phyloP scores from a whole-genome alignment of 2,113 vertebrate genomes.

The Lonchura striata region DNA sequence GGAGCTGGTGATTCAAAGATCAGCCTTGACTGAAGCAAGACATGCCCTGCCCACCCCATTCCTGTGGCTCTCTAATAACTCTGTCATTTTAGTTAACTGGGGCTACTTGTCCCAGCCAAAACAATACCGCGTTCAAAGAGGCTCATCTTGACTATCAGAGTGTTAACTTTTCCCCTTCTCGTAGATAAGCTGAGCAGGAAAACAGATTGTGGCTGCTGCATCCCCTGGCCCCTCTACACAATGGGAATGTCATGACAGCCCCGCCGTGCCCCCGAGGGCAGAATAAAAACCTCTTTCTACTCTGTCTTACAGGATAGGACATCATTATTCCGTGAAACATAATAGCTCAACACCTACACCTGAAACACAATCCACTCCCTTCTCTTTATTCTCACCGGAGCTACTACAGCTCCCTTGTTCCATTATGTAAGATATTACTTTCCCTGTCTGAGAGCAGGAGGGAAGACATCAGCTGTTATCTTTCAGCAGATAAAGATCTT shows the following conservation, averaged over 20 bases:
- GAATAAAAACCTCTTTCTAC: slow-evolving; percentile 61
- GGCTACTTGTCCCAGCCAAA: slow-evolving; percentile 28
- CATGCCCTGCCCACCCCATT: neutral
- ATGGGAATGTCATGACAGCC: slow-evolving; percentile 39
- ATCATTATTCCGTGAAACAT: slow-evolving; percentile 54
- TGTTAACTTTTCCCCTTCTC: slow-evolving; percentile 4
- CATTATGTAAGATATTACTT: slow-evolving; percentile 55
- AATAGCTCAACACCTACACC: slow-evolving; percentile 61
- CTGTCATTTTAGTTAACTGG: slow-evolving; percentile 14
- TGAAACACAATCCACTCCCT: slow-evolving; percentile 64
- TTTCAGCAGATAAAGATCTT: slow-evolving; percentile 55
- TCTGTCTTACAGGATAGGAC: slow-evolving; percentile 30
- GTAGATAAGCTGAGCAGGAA: neutral
- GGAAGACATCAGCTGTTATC: slow-evolving; percentile 60
- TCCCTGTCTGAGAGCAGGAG: slow-evolving; percentile 53
- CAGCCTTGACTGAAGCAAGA: neutral
- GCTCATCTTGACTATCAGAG: neutral
- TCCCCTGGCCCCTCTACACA: neutral
- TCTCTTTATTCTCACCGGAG: neutral
- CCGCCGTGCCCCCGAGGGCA: neutral
- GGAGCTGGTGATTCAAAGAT: neutral
- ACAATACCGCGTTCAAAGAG: slow-evolving; percentile 9
- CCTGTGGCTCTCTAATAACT: neutral
- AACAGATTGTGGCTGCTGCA: slow-evolving; percentile 16
- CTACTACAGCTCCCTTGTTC: slow-evolving; percentile 19